Evolutionary conservation across 2,797 vertebrate genomes (phyloP).

Genomic region (Catamblyrhynchus diadema): DNA sequence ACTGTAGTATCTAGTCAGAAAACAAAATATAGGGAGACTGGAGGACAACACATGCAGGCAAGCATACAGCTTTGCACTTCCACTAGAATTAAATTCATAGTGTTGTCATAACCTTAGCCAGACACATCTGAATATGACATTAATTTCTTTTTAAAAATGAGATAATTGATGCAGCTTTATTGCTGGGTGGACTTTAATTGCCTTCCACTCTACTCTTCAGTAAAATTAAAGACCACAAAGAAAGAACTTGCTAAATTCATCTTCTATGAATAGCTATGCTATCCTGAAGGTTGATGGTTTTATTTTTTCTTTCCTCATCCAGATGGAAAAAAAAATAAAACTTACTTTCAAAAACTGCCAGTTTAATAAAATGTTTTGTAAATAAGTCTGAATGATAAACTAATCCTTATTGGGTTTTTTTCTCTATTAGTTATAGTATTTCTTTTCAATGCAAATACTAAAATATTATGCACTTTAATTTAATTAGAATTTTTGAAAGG

Average conservation of each 20-base stretch:
- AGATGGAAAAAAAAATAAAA: neutral
- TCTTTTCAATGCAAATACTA: neutral
- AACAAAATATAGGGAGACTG: neutral
- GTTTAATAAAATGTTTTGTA: neutral
- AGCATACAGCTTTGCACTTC: neutral
- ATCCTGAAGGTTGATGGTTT: neutral
- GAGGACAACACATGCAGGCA: neutral
- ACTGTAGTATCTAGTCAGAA: neutral
- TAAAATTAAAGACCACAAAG: neutral
- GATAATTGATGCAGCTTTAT: neutral
- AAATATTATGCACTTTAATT: neutral
- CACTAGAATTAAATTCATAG: neutral
- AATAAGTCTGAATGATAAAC: neutral
- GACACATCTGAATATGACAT: neutral
- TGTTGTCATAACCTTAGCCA: neutral
- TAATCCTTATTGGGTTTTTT: neutral
- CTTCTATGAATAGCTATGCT: neutral
- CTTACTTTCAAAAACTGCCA: neutral
- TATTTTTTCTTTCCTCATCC: neutral
- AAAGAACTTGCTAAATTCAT: neutral
- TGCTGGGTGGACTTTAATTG: neutral
- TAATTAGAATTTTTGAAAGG: neutral
- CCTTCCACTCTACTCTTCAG: neutral
- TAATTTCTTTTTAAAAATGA: neutral
- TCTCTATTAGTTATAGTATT: neutral